Evolutionary conservation across 2,113 vertebrate genomes (phyloP).

Genomic region (Morone chrysops): DNA sequence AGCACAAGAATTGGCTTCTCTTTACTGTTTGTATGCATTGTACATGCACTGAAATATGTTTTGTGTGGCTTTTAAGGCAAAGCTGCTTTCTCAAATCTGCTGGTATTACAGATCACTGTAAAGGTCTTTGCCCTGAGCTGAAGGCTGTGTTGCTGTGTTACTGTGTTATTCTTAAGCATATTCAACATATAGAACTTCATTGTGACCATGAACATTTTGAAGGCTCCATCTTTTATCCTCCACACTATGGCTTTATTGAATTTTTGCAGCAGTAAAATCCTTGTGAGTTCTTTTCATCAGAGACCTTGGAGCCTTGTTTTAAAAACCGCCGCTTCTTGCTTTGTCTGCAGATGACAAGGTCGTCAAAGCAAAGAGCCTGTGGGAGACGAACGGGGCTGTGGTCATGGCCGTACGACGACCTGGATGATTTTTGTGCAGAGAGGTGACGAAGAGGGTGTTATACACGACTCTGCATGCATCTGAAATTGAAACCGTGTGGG

Average conservation of each 20-base stretch:
- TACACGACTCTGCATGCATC: no score
- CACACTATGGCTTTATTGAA: background rate
- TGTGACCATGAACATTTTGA: constrained; percentile 5
- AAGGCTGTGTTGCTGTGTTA: background rate
- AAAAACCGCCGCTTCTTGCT: constrained; percentile 9
- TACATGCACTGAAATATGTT: constrained; percentile 30
- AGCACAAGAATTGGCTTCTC: constrained; percentile 6
- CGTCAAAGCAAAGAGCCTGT: constrained; percentile 92
- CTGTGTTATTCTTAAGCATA: constrained; percentile 1
- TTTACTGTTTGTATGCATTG: constrained; percentile 12
- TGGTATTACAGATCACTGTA: constrained; percentile 18
- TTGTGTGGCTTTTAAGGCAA: constrained; percentile 39
- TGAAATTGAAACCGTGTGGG: background rate
- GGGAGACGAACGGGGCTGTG: constrained; percentile 91
- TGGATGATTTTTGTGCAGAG: constrained; percentile 99
- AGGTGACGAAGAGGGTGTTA: constrained; percentile 82
- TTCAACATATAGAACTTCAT: background rate
- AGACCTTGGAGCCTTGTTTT: background rate
- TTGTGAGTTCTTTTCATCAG: background rate
- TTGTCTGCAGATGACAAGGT: constrained; percentile 81
- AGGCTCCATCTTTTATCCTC: background rate
- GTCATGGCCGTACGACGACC: constrained; percentile 95
- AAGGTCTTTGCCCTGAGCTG: constrained; percentile 4
- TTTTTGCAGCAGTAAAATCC: background rate
- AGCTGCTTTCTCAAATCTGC: constrained; percentile 49